Conservation (phyloP, 2,797 vertebrate species). For the Acrocephalus scirpaceus region DNA sequence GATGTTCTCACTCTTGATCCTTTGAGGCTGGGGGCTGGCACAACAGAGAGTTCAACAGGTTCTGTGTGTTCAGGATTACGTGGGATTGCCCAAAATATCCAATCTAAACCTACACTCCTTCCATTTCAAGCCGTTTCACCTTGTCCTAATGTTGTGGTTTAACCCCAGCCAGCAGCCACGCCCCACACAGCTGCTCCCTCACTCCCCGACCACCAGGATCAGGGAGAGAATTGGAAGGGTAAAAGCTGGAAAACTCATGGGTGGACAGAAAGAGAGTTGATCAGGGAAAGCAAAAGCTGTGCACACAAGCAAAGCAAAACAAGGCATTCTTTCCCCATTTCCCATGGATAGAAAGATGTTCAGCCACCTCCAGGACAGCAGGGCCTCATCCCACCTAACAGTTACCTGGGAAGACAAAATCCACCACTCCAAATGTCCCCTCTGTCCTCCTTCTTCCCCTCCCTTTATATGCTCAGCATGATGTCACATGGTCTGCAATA, state of each 20-base stretch:
- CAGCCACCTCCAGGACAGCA: neutral
- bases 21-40: fast-evolving
- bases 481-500: too few species aligned
- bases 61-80: fast-evolving
- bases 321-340: neutral
- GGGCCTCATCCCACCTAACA: neutral
- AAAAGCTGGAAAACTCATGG: neutral
- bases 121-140: neutral
- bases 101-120: neutral
- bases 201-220: neutral
- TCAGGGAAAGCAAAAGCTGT: neutral
- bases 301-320: too few species aligned
- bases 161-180: neutral
- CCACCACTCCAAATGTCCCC: neutral
- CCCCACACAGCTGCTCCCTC: neutral
- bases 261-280: too few species aligned
- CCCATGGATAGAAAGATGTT: neutral
- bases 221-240: neutral
- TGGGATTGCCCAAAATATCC: too few species aligned
- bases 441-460: neutral
- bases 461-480: neutral
- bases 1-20: too few species aligned
- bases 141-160: too few species aligned
- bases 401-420: too few species aligned
- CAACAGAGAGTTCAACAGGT: fast-evolving